Percentiles rank a stretch among this genome's conserved stretches.
Conservation (phyloP, 2,113 vertebrate genomes). For the Chauna torquata region DNA sequence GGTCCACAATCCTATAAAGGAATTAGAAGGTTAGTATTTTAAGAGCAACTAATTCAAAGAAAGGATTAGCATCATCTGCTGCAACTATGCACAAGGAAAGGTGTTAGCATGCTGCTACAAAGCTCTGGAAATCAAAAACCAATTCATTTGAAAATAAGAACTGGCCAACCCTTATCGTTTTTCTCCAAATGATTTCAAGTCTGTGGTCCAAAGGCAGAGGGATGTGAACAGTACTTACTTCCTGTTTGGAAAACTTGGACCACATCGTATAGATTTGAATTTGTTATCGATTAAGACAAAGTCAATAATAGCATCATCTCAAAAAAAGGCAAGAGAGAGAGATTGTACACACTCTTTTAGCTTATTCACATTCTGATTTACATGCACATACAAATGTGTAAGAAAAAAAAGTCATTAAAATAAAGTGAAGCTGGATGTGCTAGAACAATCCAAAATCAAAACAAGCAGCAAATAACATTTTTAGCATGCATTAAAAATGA, state of each 20-base stretch:
- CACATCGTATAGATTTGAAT: not conserved
- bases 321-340: slow-evolving; percentile 23
- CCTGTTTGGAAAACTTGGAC: not conserved
- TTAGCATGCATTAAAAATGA: slow-evolving; percentile 54
- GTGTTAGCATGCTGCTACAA: slow-evolving; percentile 46
- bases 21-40: slow-evolving; percentile 64
- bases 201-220: slow-evolving; percentile 1
- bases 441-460: slow-evolving; percentile 33
- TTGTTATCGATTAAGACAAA: slow-evolving; percentile 13
- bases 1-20: slow-evolving; percentile 22
- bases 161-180: slow-evolving; percentile 23
- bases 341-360: not conserved
- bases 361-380: slow-evolving; percentile 18
- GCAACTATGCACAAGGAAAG: slow-evolving; percentile 2
- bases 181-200: not conserved
- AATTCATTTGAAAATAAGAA: slow-evolving; percentile 74
- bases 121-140: slow-evolving; percentile 69
- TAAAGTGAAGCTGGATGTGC: slow-evolving; percentile 4
- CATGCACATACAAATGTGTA: not conserved
- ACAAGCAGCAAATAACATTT: slow-evolving; percentile 46
- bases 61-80: slow-evolving; percentile 26
- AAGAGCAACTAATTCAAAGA: slow-evolving; percentile 6
- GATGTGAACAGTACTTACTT: not conserved
- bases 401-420: not conserved
- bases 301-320: slow-evolving; percentile 25